These are phyloP conservation scores for Dolomedes plantarius DNA, from an alignment of 2,888 invertebrate genomes.

Conservation along the genomic window DNA sequence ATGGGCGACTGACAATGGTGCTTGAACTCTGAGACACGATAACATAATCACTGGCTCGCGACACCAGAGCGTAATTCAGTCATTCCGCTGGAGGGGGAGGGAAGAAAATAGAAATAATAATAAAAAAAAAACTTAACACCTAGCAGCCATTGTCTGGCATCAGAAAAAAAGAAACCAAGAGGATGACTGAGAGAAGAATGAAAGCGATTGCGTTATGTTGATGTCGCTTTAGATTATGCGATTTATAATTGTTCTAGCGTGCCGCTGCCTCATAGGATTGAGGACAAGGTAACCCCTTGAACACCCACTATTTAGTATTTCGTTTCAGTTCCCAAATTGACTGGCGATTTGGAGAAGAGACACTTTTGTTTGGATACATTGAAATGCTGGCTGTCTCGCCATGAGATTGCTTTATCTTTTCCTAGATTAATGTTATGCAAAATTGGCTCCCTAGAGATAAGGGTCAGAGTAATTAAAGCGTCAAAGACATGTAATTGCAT, in stretches of 20 bases:
- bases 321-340: background rate
- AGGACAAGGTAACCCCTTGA: constrained; percentile 27
- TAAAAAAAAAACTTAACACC: constrained; percentile 13
- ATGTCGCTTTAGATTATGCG: constrained; percentile 34
- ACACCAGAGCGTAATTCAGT: background rate
- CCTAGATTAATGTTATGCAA: background rate
- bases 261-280: constrained; percentile 20
- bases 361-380: background rate
- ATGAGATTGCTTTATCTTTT: background rate
- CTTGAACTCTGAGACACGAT: background rate
- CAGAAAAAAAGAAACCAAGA: too few relatives aligned
- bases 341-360: background rate
- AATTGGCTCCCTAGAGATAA: background rate
- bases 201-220: constrained; percentile 27
- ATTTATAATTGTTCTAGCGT: constrained; percentile 54
- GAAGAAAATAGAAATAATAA: background rate
- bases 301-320: constrained; percentile 3
- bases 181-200: constrained; percentile 13
- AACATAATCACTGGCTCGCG: constrained; percentile 3
- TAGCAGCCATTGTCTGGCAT: background rate
- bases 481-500: background rate
- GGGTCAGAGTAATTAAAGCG: background rate
- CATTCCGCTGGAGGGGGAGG: background rate
- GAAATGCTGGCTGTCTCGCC: background rate
- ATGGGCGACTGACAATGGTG: background rate